These are phyloP conservation scores for Pao palembangensis DNA, from an alignment of 2,113 vertebrate species.

Conservation along the genomic window DNA sequence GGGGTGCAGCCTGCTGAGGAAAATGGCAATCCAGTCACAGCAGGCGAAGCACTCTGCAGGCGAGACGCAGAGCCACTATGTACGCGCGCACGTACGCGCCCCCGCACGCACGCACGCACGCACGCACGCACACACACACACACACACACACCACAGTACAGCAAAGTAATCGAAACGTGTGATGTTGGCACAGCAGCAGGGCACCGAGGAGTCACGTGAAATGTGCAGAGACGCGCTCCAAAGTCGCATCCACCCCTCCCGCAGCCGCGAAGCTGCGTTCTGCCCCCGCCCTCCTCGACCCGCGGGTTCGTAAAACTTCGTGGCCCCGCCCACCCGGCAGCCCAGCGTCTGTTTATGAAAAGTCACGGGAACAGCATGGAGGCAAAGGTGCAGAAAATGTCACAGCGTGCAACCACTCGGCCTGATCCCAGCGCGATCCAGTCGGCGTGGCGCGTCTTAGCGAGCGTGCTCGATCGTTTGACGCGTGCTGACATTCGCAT, in stretches of 20 bases:
- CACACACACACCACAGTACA: background rate
- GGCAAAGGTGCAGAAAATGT: conserved; percentile 22
- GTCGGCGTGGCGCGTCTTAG: background rate
- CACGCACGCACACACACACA: background rate
- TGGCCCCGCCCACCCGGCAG: conserved; percentile 57
- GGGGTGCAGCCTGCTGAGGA: conserved; percentile 10
- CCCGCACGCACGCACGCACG: background rate
- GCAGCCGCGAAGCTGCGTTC: conserved; percentile 8
- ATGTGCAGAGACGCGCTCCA: background rate
- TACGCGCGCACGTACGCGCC: background rate
- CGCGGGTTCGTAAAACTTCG: conserved; percentile 68
- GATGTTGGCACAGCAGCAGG: background rate
- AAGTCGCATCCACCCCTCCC: background rate
- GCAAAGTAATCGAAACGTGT: conserved; percentile 12
- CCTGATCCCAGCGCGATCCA: conserved; percentile 2
- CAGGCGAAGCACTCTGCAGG: conserved; percentile 37
- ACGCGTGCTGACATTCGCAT: conserved; percentile 5
- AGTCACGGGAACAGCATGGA: conserved; percentile 62
- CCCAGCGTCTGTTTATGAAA: conserved; percentile 68
- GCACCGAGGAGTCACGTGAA: background rate
- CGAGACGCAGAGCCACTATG: conserved; percentile 5
- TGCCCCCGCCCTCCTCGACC: conserved; percentile 16
- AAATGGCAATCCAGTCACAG: conserved; percentile 28
- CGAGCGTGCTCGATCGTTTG: background rate
- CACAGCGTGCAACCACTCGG: conserved; percentile 13